Evolutionary conservation across 2,888 invertebrate genomes (phyloP), one percentile per base, ranked within the genome.

Genomic region (Alloscopus bannaensis): DNA sequence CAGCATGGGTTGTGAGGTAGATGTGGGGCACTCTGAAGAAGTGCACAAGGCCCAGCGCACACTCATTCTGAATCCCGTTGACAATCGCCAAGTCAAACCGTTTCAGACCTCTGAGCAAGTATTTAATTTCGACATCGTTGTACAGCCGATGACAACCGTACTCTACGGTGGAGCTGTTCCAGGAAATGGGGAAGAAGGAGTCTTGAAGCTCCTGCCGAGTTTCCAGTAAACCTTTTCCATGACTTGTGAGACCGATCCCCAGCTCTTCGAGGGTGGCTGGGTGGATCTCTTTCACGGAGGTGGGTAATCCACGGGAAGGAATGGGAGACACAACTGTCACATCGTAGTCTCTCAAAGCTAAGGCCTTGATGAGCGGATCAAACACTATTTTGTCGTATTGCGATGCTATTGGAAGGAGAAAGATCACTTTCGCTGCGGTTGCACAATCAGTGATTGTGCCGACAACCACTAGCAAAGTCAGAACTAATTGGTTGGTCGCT

Each of bases 301-400:
- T 90, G 0, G 88, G 83, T 0, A 89, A 87, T 1, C 88, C 88
- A 11, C 88, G 86, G 0, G 87, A 85, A 65, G 89, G 88, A 69
- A 88, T 84, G 0, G 89, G 88, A 1, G 90, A 89, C 18, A 91
- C 89, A 0, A 90, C 89, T 0, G 90, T 90, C 0, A 91, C 89
- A 83, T 90, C 89, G 81, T 91, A 91, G 0, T 90, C 90, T 60
- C 89, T 88, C 20, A 87, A 86, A 8, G 90, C 90, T 64, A 91
- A 75, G 77, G 90, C 90, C 57, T 90, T 83, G 1, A 90, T 89
- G 29, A 91, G 88, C 0, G 90, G 82, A 2, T 76, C 75, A 29
- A 82, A 83, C 24, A 84, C 80, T 47, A 75, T 71, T 36, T 73
- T 78, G 4, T 83, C 71, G 28, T 78, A 79, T 47, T 71, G 78